Evolutionary conservation across 2,113 vertebrate species (phyloP).

Genomic region (Ceyx melanurus): DNA sequence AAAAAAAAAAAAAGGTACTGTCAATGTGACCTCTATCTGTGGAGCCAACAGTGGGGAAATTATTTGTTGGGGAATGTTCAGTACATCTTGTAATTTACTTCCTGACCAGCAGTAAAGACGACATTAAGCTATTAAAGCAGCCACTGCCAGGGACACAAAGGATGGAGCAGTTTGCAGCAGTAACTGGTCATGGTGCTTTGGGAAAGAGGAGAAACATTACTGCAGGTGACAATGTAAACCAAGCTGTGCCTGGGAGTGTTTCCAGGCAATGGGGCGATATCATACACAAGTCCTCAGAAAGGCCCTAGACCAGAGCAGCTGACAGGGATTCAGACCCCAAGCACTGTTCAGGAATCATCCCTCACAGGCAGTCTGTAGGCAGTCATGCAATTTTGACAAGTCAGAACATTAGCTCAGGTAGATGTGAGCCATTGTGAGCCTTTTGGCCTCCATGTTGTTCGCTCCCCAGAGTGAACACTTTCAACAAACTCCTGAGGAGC

Average conservation of each 20-base stretch:
- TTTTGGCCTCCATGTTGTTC: background rate
- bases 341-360: background rate
- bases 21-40: background rate
- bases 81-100: background rate
- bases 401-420: background rate
- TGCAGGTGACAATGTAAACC: background rate
- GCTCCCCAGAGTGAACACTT: fast-evolving
- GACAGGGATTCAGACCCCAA: background rate
- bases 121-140: background rate
- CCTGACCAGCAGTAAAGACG: background rate
- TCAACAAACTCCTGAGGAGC: background rate
- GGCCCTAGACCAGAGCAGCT: background rate
- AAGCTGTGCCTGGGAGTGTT: background rate
- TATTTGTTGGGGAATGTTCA: background rate
- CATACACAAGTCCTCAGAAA: fast-evolving
- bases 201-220: background rate
- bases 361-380: background rate
- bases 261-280: background rate
- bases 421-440: background rate
- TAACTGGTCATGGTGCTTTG: background rate
- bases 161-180: background rate
- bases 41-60: background rate
- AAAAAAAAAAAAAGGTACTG: background rate
- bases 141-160: background rate
- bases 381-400: background rate